Conservation (phyloP, 2,113 vertebrate genomes). For the Syngnathus floridae region DNA sequence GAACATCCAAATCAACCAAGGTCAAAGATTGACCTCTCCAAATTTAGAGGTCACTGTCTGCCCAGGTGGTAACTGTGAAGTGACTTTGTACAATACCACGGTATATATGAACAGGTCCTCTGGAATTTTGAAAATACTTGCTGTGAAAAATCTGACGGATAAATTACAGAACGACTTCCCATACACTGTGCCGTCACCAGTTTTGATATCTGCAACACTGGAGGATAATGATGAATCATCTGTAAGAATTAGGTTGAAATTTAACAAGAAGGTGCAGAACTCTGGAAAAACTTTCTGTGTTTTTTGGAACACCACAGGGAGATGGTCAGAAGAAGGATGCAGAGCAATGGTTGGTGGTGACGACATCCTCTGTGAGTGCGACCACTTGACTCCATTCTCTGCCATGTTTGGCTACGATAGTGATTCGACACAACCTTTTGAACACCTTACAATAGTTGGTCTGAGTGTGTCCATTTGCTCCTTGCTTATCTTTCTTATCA, state of each 20-base stretch:
- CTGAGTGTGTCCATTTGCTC: conserved; percentile 80
- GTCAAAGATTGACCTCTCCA: background rate
- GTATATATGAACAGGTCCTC: conserved; percentile 30
- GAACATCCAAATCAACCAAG: conserved; percentile 63
- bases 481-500: conserved; percentile 73
- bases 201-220: conserved; percentile 73
- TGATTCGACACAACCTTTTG: conserved; percentile 7
- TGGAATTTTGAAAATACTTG: conserved; percentile 55
- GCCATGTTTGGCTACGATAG: conserved; percentile 75
- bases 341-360: rapidly evolving
- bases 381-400: conserved; percentile 87
- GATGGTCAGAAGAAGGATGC: conserved; percentile 58
- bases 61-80: conserved; percentile 4
- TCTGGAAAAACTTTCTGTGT: conserved; percentile 58
- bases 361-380: conserved; percentile 68
- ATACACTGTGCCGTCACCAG: rapidly evolving
- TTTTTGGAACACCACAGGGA: conserved; percentile 71
- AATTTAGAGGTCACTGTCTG: conserved; percentile 59
- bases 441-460: conserved; percentile 74
- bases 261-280: conserved; percentile 17
- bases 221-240: background rate
- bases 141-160: conserved; percentile 68
- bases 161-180: conserved; percentile 48
- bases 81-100: conserved; percentile 32
- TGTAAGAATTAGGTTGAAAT: conserved; percentile 66